phyloP scores from a whole-genome alignment of 2,888 invertebrate species.

The Sinelater perroti region DNA sequence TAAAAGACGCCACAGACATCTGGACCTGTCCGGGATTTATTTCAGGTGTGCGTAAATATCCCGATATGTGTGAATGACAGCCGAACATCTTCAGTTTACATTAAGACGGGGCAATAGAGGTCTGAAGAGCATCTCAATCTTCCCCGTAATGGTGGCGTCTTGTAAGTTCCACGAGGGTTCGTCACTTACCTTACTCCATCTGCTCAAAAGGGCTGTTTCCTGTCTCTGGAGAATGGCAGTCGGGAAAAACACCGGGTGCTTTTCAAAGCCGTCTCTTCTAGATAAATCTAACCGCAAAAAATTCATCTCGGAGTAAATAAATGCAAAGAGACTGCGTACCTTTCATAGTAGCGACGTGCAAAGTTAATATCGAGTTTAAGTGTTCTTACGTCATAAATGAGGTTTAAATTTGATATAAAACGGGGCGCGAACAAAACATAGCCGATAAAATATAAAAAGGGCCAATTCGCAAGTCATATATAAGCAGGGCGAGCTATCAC shows the following conservation, averaged over 20 bases:
- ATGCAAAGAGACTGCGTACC: too few species aligned
- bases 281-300: too few species aligned
- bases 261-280: too few species aligned
- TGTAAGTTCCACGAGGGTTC: constrained; percentile 41
- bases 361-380: constrained; percentile 25
- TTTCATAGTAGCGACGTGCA: background rate
- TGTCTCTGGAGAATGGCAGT: constrained; percentile 11
- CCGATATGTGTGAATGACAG: constrained; percentile 46
- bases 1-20: constrained; percentile 29
- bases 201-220: constrained; percentile 21
- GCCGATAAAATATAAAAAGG: constrained; percentile 47
- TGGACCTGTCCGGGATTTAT: constrained; percentile 40
- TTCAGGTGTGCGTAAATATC: constrained; percentile 47
- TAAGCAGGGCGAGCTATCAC: constrained; percentile 46
- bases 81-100: constrained; percentile 41
- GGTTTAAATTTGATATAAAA: constrained; percentile 43
- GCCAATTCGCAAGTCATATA: constrained; percentile 49
- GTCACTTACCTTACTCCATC: constrained; percentile 40
- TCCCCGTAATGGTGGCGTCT: constrained; percentile 37
- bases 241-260: background rate
- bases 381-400: constrained; percentile 38
- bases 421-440: constrained; percentile 49
- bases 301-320: too few species aligned
- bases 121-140: constrained; percentile 43
- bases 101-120: constrained; percentile 39